Evolutionary conservation across 2,113 vertebrate genomes (phyloP).

Genomic region (Artemisiospiza belli): DNA sequence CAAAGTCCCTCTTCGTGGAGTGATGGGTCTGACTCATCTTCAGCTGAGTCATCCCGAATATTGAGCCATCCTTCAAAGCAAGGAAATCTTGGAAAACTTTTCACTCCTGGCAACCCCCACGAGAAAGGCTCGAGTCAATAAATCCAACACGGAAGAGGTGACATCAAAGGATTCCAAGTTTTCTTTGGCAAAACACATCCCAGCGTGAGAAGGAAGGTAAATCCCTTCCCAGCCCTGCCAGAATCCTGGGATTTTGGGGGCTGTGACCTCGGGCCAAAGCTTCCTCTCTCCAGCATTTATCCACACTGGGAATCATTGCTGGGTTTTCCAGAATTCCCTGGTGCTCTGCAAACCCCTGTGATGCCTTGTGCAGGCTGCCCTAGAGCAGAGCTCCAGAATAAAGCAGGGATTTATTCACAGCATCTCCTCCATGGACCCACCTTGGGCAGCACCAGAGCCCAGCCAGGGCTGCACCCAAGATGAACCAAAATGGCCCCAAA

Average conservation of each 20-base stretch:
- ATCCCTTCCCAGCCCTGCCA: neutral
- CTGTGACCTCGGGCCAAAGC: neutral
- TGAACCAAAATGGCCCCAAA: too few species aligned
- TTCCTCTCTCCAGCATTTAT: neutral
- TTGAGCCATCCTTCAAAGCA: neutral
- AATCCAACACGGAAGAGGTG: neutral
- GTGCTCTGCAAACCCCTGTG: neutral
- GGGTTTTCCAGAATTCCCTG: neutral
- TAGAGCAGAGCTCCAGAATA: neutral
- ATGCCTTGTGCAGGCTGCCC: neutral
- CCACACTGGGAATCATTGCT: neutral
- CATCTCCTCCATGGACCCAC: neutral
- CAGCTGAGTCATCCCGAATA: conserved; percentile 18
- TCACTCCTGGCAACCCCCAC: neutral
- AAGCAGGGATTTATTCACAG: neutral
- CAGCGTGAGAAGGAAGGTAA: neutral
- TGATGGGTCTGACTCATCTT: conserved; percentile 26
- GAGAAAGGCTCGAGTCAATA: neutral
- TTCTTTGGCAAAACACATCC: neutral
- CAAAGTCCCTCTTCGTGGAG: neutral
- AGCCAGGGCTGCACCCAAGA: too few species aligned
- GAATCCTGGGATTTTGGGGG: neutral
- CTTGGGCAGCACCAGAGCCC: too few species aligned
- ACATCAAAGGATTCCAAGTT: neutral
- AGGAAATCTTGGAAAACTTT: neutral